These are phyloP conservation scores for Helicoverpa armigera DNA, from an alignment of 1,140 invertebrate genomes.

Conservation along the genomic window DNA sequence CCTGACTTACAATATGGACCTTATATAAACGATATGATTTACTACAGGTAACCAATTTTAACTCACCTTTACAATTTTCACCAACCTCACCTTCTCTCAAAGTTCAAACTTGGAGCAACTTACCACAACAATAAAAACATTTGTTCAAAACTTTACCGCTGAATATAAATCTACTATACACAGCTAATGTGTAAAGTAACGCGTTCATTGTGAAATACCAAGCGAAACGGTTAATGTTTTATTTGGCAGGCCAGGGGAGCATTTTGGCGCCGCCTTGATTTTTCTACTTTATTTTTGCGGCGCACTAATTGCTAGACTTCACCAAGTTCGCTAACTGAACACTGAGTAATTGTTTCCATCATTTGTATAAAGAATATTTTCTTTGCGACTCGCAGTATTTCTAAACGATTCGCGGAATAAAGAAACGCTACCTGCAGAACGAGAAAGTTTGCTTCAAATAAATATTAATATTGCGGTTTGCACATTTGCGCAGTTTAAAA, in stretches of 20 bases:
- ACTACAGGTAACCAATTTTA: no score
- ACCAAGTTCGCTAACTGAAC: conserved; percentile 35
- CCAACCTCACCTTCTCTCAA: not conserved
- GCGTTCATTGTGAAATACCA: conserved; percentile 13
- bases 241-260: conserved; percentile 38
- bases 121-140: conserved; percentile 11
- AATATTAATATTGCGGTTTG: not conserved
- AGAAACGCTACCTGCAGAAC: not conserved
- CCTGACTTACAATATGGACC: no score
- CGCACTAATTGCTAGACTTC: conserved; percentile 44
- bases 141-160: conserved; percentile 5
- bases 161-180: conserved; percentile 23
- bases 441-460: conserved; percentile 18
- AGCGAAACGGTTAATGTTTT: conserved; percentile 45
- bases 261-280: conserved; percentile 32
- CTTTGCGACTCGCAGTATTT: not conserved
- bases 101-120: not conserved
- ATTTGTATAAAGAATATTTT: conserved; percentile 34
- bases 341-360: conserved; percentile 28
- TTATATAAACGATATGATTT: no score
- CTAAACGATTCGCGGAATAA: conserved; percentile 5
- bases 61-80: no score
- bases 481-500: not conserved
- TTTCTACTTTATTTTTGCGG: conserved; percentile 46
- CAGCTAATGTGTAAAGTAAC: conserved; percentile 30